phyloP scores from a whole-genome alignment of 2,888 invertebrate species.

The Lampropteryx suffumata region DNA sequence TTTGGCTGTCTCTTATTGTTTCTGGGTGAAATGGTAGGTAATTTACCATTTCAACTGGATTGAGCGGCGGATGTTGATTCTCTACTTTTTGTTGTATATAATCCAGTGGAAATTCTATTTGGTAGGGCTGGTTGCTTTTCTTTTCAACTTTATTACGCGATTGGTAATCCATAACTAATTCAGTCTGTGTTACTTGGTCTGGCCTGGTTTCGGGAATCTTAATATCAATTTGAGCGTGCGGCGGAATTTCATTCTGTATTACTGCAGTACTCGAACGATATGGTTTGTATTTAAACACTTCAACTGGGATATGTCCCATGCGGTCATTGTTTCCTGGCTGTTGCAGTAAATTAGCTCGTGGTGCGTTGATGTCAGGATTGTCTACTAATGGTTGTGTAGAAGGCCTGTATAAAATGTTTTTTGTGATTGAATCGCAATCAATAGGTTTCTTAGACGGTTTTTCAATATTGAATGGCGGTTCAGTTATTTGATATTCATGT shows the following conservation, averaged over 20 bases:
- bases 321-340: not conserved
- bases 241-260: not conserved
- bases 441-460: not conserved
- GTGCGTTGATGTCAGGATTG: not conserved
- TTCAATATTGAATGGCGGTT: not conserved
- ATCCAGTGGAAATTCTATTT: not conserved
- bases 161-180: not conserved
- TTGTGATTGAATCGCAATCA: conserved; percentile 10
- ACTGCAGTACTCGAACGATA: not conserved
- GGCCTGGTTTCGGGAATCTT: not conserved
- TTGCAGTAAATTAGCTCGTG: not conserved
- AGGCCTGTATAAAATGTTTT: conserved; percentile 7
- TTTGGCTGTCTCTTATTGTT: not conserved
- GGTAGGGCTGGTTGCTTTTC: not conserved
- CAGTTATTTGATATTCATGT: not conserved
- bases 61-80: not conserved
- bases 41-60: not conserved
- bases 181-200: not conserved
- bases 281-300: not conserved
- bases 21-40: conserved; percentile 1
- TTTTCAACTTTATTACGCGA: not conserved
- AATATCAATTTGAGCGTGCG: not conserved
- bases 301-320: not conserved
- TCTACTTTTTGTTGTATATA: not conserved
- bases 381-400: not conserved